Percentiles rank a stretch among this genome's conserved stretches.
phyloP scores from a whole-genome alignment of 2,113 vertebrate species.

The Boulengeromyrus knoepffleri region DNA sequence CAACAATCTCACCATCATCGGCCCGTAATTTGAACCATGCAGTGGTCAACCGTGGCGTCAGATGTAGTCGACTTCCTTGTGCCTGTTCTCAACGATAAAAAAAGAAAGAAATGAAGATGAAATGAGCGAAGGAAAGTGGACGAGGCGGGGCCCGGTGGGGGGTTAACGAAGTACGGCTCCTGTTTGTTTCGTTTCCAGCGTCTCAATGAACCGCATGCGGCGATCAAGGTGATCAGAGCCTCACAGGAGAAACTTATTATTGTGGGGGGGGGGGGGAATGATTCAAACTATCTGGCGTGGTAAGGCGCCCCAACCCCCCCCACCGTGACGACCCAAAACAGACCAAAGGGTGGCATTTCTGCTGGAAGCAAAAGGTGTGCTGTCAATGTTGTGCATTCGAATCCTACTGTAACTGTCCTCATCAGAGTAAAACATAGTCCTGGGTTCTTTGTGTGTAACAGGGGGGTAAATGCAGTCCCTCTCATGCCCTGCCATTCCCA shows the following conservation, averaged over 20 bases:
- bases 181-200: not conserved
- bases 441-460: not conserved
- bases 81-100: not conserved
- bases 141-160: not conserved
- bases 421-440: not conserved
- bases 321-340: not conserved
- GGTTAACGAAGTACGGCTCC: not conserved
- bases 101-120: not conserved
- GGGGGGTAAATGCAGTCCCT: not conserved
- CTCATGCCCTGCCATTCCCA: not conserved
- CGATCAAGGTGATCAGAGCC: not conserved
- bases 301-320: too few relatives aligned
- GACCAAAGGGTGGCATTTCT: not conserved
- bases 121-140: not conserved
- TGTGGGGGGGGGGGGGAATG: not conserved
- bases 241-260: not conserved
- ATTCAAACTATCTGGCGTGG: not conserved
- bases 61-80: not conserved
- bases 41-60: not conserved
- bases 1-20: not conserved
- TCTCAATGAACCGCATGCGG: not conserved
- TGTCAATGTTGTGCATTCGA: not conserved
- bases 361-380: not conserved
- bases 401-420: not conserved
- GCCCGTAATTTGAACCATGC: not conserved